Evolutionary conservation across 2,113 vertebrate genomes (phyloP).

Genomic region (Ornithorhynchus anatinus): DNA sequence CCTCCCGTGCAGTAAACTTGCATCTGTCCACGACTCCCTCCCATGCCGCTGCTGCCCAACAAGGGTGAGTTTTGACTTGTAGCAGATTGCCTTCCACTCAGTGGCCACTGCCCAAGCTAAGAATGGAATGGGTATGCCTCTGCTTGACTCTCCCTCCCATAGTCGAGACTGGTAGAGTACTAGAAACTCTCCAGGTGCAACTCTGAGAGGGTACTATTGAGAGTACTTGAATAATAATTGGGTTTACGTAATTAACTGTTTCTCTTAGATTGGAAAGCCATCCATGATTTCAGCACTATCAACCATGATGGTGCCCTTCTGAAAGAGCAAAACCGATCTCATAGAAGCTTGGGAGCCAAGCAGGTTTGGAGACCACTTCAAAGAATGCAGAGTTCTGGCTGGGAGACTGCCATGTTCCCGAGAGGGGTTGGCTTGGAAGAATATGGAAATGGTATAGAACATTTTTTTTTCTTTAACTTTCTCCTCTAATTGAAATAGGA

Average conservation of each 20-base stretch:
- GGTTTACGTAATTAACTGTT: no score
- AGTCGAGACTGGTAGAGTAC: constrained; percentile 25
- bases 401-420: constrained; percentile 32
- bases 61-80: no score
- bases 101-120: no score
- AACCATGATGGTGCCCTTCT: not conserved
- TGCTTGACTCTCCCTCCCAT: not conserved
- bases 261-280: constrained; percentile 32
- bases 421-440: not conserved
- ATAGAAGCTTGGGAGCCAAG: constrained; percentile 12
- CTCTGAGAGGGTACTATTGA: no score
- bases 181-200: constrained; percentile 8
- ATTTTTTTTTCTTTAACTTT: no score
- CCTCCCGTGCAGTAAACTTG: not conserved
- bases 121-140: constrained; percentile 7
- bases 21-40: no score
- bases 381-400: not conserved
- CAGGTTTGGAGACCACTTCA: constrained; percentile 36
- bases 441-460: not conserved
- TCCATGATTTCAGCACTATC: constrained; percentile 20
- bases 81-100: no score
- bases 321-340: not conserved
- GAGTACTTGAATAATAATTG: constrained; percentile 47
- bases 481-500: no score
- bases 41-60: no score